Percentiles rank a stretch among this genome's conserved stretches.
Conservation (phyloP, 2,797 vertebrate species). For the Pseudochirops corinnae region DNA sequence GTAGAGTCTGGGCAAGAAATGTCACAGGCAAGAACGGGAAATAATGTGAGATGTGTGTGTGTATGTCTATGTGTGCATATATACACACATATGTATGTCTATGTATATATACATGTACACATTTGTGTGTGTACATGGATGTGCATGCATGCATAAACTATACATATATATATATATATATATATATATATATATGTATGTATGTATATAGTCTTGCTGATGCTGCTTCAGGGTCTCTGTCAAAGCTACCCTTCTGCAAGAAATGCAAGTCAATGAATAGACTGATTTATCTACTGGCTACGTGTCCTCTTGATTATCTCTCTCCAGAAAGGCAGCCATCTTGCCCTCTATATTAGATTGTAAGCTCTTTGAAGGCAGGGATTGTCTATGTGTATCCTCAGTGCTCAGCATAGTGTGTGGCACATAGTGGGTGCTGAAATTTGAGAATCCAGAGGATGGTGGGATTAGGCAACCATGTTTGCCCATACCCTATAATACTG, state of each 20-base stretch:
- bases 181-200: no score
- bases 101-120: no score
- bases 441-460: conserved; percentile 55
- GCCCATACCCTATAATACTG: conserved; percentile 45
- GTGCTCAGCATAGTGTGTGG: background rate
- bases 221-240: conserved; percentile 12
- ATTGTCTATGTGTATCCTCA: background rate
- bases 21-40: conserved; percentile 47
- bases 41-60: background rate
- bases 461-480: conserved; percentile 37
- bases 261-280: conserved; percentile 50
- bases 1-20: conserved; percentile 36
- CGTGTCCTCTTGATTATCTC: conserved; percentile 1
- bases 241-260: conserved; percentile 52
- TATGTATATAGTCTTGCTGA: conserved; percentile 1
- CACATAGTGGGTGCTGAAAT: conserved; percentile 9
- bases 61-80: no score
- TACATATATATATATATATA: no score
- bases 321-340: conserved; percentile 52
- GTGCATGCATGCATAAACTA: no score
- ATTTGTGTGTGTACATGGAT: no score
- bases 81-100: no score
- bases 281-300: conserved; percentile 44
- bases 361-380: background rate
- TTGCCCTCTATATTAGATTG: conserved; percentile 23